These are phyloP conservation scores for Xylophagus ater DNA, from an alignment of 2,888 invertebrate genomes.

Conservation along the genomic window DNA sequence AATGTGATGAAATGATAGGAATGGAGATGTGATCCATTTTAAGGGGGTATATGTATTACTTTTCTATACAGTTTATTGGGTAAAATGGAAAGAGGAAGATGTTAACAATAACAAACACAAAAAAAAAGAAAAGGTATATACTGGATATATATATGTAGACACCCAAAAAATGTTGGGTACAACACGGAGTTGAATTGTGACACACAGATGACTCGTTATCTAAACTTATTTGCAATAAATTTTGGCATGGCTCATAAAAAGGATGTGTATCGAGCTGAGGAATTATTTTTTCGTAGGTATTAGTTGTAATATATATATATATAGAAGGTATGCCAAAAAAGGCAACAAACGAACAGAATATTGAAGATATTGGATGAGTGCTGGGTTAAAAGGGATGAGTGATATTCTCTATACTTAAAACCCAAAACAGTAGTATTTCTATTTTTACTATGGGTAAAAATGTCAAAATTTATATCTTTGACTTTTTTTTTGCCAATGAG, in stretches of 20 bases:
- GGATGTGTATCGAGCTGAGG: conserved; percentile 21
- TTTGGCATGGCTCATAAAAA: conserved; percentile 27
- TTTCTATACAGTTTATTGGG: too few species aligned
- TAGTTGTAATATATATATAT: too few species aligned
- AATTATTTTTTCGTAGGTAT: conserved; percentile 19
- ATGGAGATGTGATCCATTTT: too few species aligned
- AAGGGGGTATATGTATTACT: too few species aligned
- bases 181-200: conserved; percentile 23
- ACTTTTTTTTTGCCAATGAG: conserved; percentile 6
- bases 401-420: conserved; percentile 17
- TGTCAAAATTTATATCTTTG: too few species aligned
- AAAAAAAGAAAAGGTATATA: background rate
- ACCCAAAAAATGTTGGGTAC: conserved; percentile 7
- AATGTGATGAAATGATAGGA: too few species aligned
- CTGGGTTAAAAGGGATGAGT: conserved; percentile 7
- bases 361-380: conserved; percentile 2
- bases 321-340: too few species aligned
- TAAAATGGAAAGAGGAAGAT: too few species aligned
- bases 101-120: background rate
- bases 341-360: conserved; percentile 1
- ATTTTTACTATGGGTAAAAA: background rate
- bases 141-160: background rate
- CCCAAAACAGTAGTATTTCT: conserved; percentile 6
- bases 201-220: conserved; percentile 28
- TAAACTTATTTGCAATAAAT: conserved; percentile 29